Evolutionary conservation across 2,113 vertebrate species (phyloP), one percentile per base, ranked within the genome.

Genomic region (Mus musculus): DNA sequence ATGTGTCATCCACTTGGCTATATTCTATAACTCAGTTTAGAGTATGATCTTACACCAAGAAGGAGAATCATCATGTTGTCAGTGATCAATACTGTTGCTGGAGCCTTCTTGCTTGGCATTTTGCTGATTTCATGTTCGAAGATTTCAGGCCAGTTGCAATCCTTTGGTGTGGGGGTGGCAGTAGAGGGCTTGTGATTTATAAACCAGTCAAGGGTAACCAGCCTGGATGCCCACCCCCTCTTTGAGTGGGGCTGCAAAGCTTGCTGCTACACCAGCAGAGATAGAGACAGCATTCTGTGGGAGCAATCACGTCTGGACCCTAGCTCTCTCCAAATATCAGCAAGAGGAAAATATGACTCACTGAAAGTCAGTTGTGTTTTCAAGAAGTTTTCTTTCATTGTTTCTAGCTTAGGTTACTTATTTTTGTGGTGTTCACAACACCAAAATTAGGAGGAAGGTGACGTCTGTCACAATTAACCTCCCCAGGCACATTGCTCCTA

Each of bases 281-380:
- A 67, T 28, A 71, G 81, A 91, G 84, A 12, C 71, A 87, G 76
- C 63, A 67, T 89, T 97, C 95, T 95, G 97, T 94, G 95, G 94
- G 94, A 96, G 91, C 95, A 85, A 84, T 93, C 95, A 95, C 54
- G 46, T 97, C 95, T 96, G 94, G 95, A 96, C 89, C 90, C 94
- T 77, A 92, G 72, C 95, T 75, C 96, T 97, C 90, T 97, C 91
- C 95, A 97, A 96, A 93, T 97, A 97, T 54, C 90, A 95, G 46
- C 90, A 93, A 92, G 92, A 88, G 92, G 95, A 65, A 96, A 97
- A 95, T 65, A 90, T 88, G 97, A 97, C 90, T 97, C 95, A 95
- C 36, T 65, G 61, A 86, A 96, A 97, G 89, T 91, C 71, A 80
- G 94, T 88, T 95, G 88, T 94, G 84, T 80, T 96, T 97, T 97